Evolutionary conservation across 2,888 invertebrate genomes (phyloP).

Genomic region (Panopea generosa): DNA sequence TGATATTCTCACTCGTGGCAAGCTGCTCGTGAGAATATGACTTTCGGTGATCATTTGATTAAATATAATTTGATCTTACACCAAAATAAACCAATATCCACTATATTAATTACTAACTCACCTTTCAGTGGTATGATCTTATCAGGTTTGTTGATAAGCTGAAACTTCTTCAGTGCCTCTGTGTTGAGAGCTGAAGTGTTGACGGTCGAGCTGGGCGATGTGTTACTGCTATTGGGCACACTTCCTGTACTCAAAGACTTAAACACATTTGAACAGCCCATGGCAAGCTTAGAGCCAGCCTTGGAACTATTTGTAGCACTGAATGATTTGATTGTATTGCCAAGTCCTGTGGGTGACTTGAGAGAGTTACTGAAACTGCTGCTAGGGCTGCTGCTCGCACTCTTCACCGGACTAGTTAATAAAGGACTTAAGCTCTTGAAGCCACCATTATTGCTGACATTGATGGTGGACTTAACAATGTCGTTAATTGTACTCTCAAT

Average conservation of each 20-base stretch:
- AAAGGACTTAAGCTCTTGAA: constrained; percentile 57
- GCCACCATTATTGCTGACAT: constrained; percentile 48
- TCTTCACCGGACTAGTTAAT: constrained; percentile 42
- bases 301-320: constrained; percentile 18
- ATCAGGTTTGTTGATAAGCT: constrained; percentile 63
- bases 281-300: constrained; percentile 37
- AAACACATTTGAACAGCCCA: constrained; percentile 29
- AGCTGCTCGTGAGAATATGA: too few relatives aligned
- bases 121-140: constrained; percentile 72
- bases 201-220: constrained; percentile 20
- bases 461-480: constrained; percentile 56
- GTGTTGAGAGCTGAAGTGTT: constrained; percentile 10
- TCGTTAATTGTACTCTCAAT: constrained; percentile 59
- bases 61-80: too few relatives aligned
- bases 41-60: too few relatives aligned
- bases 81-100: too few relatives aligned
- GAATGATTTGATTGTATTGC: constrained; percentile 6
- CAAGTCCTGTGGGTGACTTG: constrained; percentile 20
- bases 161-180: constrained; percentile 61
- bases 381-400: constrained; percentile 10
- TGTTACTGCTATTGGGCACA: constrained; percentile 8
- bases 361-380: constrained; percentile 6
- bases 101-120: constrained; percentile 19
- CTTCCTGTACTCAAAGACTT: constrained; percentile 24
- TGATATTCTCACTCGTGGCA: too few relatives aligned